Evolutionary conservation across 2,888 invertebrate species (phyloP).

Genomic region (Chrysina gloriosa): DNA sequence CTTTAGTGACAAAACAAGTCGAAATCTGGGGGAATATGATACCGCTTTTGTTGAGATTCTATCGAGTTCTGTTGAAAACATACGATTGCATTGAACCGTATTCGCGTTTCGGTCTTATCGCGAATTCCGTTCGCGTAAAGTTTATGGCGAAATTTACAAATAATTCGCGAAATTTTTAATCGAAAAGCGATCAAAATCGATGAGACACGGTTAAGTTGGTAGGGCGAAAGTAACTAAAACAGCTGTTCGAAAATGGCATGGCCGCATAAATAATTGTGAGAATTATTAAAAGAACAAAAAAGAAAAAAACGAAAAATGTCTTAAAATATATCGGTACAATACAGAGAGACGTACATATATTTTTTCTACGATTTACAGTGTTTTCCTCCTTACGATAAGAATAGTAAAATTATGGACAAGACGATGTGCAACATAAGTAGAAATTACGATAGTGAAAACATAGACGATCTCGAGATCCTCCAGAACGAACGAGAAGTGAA

Average conservation of each 20-base stretch:
- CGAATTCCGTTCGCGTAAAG: neutral
- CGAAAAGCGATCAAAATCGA: neutral
- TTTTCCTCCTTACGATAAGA: slow-evolving; percentile 13
- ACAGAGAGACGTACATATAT: slow-evolving; percentile 28
- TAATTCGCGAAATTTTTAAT: neutral
- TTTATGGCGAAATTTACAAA: neutral
- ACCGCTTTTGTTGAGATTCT: no score
- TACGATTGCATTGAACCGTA: neutral
- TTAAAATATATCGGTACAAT: slow-evolving; percentile 22
- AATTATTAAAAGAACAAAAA: neutral
- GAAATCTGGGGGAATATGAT: neutral
- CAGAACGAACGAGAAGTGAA: slow-evolving; percentile 59
- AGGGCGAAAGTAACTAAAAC: slow-evolving; percentile 40
- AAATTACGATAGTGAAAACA: slow-evolving; percentile 57
- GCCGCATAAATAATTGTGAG: slow-evolving; percentile 43
- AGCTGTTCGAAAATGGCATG: slow-evolving; percentile 50
- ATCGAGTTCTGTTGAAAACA: neutral
- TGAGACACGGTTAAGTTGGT: slow-evolving; percentile 14
- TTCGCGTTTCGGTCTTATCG: neutral
- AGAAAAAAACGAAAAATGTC: no score
- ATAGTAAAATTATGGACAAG: slow-evolving; percentile 61
- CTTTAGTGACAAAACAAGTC: slow-evolving; percentile 30
- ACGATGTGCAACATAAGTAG: slow-evolving; percentile 61
- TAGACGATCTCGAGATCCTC: slow-evolving; percentile 52
- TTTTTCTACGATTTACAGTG: slow-evolving; percentile 31